These are phyloP conservation scores for Rhabdomys pumilio DNA, from an alignment of 2,797 vertebrate genomes.

Conservation along the genomic window DNA sequence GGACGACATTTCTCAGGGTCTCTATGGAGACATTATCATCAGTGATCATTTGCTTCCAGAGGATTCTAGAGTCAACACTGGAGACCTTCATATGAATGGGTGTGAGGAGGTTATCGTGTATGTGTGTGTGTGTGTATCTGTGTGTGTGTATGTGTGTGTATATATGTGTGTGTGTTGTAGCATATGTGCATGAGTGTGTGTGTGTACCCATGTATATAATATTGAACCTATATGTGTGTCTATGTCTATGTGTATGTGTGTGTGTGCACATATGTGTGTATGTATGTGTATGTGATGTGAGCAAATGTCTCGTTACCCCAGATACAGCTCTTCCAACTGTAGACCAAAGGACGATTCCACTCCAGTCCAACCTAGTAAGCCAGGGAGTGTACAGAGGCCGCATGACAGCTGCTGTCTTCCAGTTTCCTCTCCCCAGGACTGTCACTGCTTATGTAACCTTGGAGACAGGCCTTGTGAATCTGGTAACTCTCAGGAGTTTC, in stretches of 20 bases:
- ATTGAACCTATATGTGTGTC: too few species aligned
- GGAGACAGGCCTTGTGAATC: neutral
- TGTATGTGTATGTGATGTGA: neutral
- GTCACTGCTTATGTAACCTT: neutral
- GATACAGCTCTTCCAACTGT: neutral
- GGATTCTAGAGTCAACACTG: neutral
- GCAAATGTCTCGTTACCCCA: neutral
- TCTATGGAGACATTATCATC: neutral
- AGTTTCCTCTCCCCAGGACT: neutral
- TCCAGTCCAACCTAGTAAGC: neutral
- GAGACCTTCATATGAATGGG: neutral
- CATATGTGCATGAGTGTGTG: too few species aligned
- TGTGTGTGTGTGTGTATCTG: too few species aligned
- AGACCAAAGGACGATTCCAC: neutral
- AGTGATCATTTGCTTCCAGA: neutral
- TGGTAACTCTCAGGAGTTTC: neutral
- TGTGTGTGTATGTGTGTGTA: too few species aligned
- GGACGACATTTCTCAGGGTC: neutral
- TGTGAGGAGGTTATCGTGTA: neutral
- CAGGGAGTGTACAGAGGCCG: neutral
- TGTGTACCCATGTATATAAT: too few species aligned
- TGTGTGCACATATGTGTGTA: too few species aligned
- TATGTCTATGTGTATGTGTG: too few species aligned
- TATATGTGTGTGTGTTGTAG: too few species aligned
- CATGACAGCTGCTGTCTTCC: neutral